Evolutionary conservation across 2,888 invertebrate species (phyloP).

Genomic region (Amblyteles armatorius): DNA sequence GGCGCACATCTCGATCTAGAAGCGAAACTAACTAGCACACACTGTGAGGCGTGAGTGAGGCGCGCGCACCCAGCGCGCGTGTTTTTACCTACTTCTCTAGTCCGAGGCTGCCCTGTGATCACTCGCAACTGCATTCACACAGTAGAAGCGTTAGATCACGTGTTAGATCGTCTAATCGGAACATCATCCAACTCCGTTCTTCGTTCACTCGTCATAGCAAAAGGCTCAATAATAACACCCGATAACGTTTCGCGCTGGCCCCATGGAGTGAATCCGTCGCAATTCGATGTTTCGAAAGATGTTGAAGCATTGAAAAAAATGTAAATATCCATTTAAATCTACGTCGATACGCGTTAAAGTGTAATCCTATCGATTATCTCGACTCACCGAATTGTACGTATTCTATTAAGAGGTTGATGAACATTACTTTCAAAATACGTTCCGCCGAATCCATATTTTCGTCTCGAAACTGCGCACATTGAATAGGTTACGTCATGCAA

Average conservation of each 20-base stretch:
- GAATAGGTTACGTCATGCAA: conserved; percentile 56
- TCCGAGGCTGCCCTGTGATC: background rate
- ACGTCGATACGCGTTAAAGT: conserved; percentile 4
- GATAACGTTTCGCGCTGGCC: background rate
- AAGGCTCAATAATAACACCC: conserved; percentile 14
- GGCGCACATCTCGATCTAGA: too few species aligned
- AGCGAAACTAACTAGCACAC: too few species aligned
- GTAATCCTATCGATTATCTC: background rate
- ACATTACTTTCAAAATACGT: background rate
- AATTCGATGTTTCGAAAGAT: conserved; percentile 5
- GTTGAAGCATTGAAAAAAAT: conserved; percentile 32
- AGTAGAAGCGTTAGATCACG: conserved; percentile 7
- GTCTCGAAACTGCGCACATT: conserved; percentile 62
- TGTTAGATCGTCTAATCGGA: conserved; percentile 6
- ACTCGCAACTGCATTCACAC: background rate
- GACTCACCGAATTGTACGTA: background rate
- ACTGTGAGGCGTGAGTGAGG: too few species aligned
- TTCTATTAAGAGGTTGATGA: conserved; percentile 5
- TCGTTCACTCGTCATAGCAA: background rate
- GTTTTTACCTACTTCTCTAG: too few species aligned
- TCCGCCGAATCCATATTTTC: conserved; percentile 38
- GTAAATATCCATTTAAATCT: conserved; percentile 28
- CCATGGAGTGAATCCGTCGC: conserved; percentile 21
- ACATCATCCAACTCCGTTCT: background rate
- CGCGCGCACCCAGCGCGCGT: too few species aligned